Percentiles rank a stretch among this genome's conserved stretches.
Conservation (phyloP, 2,113 vertebrate species). For the Pseudorasbora parva region DNA sequence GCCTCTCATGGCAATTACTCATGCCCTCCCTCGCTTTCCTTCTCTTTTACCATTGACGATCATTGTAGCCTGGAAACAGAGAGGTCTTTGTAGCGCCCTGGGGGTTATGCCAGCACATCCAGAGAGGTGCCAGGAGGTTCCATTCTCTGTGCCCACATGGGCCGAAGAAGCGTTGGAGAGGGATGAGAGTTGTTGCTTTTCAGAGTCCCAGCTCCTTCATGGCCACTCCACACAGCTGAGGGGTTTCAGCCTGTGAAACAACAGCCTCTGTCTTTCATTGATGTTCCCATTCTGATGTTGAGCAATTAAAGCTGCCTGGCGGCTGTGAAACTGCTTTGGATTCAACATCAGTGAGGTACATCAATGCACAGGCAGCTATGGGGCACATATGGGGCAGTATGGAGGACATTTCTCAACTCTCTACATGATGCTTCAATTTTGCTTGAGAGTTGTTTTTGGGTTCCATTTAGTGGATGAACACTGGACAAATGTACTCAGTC, state of each 20-base stretch:
- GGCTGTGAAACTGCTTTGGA: slow-evolving; percentile 14
- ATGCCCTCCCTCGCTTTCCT: slow-evolving; percentile 28
- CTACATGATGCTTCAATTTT: neutral
- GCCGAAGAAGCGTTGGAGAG: neutral
- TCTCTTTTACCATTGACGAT: slow-evolving; percentile 24
- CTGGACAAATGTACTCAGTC: neutral
- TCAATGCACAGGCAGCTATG: no score
- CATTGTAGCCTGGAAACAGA: slow-evolving; percentile 65
- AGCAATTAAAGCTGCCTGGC: slow-evolving; percentile 14
- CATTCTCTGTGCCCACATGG: slow-evolving; percentile 31
- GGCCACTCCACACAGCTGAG: slow-evolving; percentile 21
- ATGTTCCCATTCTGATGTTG: slow-evolving; percentile 19
- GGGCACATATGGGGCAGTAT: neutral
- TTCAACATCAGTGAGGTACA: slow-evolving; percentile 11
- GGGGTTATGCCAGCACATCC: slow-evolving; percentile 30
- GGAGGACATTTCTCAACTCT: neutral
- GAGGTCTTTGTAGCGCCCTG: slow-evolving; percentile 61
- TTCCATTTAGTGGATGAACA: neutral
- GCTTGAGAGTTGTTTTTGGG: neutral
- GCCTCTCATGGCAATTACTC: slow-evolving; percentile 34
- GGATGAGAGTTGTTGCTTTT: neutral
- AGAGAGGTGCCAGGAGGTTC: slow-evolving; percentile 49
- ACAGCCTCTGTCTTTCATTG: slow-evolving; percentile 26
- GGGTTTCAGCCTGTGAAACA: neutral
- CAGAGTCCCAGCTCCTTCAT: neutral